These are phyloP conservation scores for Caenorhabditis inopinata DNA, from an alignment of 1,140 invertebrate species.

Conservation along the genomic window DNA sequence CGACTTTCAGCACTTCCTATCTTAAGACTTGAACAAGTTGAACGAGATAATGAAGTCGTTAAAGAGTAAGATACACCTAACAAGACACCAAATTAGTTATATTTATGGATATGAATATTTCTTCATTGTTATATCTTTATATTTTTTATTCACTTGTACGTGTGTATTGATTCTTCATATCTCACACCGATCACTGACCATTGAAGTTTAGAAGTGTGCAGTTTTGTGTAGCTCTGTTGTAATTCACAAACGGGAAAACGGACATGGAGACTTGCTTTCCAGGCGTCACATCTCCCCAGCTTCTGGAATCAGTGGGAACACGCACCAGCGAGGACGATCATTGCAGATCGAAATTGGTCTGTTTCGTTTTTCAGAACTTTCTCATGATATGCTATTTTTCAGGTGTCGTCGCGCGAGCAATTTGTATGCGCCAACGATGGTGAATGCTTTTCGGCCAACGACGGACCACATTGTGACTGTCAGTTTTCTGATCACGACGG, in stretches of 20 bases:
- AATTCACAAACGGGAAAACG: background rate
- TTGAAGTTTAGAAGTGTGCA: background rate
- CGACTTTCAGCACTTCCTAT: conserved; percentile 5
- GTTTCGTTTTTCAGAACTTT: conserved; percentile 1
- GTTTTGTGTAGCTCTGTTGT: background rate
- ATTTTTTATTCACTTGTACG: background rate
- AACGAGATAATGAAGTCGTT: conserved; percentile 33
- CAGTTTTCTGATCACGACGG: conserved; percentile 40
- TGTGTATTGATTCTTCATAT: background rate
- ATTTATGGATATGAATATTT: conserved; percentile 26
- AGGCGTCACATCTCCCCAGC: conserved; percentile 60
- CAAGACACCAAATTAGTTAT: background rate
- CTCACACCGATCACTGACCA: conserved; percentile 4
- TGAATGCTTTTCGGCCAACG: conserved; percentile 67
- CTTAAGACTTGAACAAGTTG: conserved; percentile 27
- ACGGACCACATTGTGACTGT: conserved; percentile 41
- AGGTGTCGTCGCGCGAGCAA: conserved; percentile 38
- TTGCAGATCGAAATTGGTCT: conserved; percentile 47
- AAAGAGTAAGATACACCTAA: background rate
- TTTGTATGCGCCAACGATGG: conserved; percentile 78
- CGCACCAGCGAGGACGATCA: conserved; percentile 65
- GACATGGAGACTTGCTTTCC: background rate
- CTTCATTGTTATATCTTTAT: background rate
- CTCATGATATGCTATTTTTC: background rate
- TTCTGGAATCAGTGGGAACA: conserved; percentile 59